These are phyloP conservation scores for Cydia strobilella DNA, from an alignment of 1,140 invertebrate species.

Conservation along the genomic window DNA sequence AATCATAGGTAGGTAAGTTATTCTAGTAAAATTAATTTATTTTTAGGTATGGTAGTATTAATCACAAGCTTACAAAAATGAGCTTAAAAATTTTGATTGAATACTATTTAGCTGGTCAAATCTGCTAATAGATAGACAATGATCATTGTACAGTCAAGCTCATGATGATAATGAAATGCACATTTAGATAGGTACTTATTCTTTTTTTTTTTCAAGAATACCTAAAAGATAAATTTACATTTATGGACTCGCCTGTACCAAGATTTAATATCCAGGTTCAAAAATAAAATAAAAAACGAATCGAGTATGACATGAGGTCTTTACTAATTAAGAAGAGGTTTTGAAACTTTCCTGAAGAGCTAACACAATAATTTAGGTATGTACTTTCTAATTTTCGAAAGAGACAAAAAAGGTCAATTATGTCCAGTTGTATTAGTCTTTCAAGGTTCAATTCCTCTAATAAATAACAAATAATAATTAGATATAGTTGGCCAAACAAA, in stretches of 20 bases:
- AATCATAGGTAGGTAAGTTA: conserved; percentile 28
- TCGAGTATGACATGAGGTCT: background rate
- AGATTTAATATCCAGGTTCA: background rate
- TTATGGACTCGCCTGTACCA: background rate
- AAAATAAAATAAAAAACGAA: background rate
- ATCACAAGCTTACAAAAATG: conserved; percentile 6
- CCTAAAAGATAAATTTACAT: background rate
- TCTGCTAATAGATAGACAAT: conserved; percentile 6
- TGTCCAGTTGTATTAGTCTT: background rate
- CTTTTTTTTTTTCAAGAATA: background rate
- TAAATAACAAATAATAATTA: background rate
- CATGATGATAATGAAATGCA: background rate
- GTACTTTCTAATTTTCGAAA: background rate
- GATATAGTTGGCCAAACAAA: too few relatives aligned
- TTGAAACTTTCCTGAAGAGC: background rate
- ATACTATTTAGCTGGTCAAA: background rate
- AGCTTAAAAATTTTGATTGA: background rate
- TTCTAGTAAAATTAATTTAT: conserved; percentile 13
- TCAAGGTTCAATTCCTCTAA: background rate
- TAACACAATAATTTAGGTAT: background rate
- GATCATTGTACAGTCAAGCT: background rate
- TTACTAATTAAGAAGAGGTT: background rate
- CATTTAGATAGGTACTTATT: background rate
- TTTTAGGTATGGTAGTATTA: conserved; percentile 5
- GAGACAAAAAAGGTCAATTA: too few relatives aligned